Evolutionary conservation across 2,113 vertebrate species (phyloP), one percentile per base, ranked within the genome.

Genomic region (Arothron firmamentum): DNA sequence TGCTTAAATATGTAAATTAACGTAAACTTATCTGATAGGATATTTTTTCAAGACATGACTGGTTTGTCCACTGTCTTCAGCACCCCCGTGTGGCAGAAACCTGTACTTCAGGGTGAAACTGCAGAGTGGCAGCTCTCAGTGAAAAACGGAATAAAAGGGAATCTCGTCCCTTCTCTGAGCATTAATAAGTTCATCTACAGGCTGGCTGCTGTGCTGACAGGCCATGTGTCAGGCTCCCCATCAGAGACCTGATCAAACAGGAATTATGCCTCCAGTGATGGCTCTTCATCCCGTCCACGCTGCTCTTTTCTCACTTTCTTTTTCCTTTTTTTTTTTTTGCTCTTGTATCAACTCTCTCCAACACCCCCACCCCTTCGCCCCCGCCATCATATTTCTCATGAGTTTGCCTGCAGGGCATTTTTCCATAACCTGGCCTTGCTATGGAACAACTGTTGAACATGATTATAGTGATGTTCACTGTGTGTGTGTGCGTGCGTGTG

Each of bases 391-490:
- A 70, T 71, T 85, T 63, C 55, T 65, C 63, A 85, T 81, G 71
- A 54, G 47, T 71, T 75, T 83, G 83, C 73, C 83, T 79, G 73
- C 78, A 53, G 80, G 80, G 59, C 70, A 23, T 83, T 65, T 71
- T 56, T 69, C 63, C 69, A 58, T 67, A 75, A 71, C 67, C 78
- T 67, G 80, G 83, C 83, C 80, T 85, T 81, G 80, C 48, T 62
- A 64, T 28, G 8, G 65, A 68, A 73, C 19, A 31, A 78, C 78
- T 83, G 80, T 77, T 81, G 73, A 67, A 79, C 75, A 73, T 49
- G 59, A 85, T 83, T 81, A 81, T 62, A 75, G 72, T 83, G 78
- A 83, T 80, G 75, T 62, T 72, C 67, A 77, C 54, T 23, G 41
- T 56, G 47, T 25, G 60, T 55, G 61, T 68, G 65, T 54, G 67